A percentile compares a stretch with the other conserved stretches of the same genome.
These are phyloP conservation scores for Diadophis punctatus DNA, from an alignment of 2,113 vertebrate genomes.

Conservation along the genomic window DNA sequence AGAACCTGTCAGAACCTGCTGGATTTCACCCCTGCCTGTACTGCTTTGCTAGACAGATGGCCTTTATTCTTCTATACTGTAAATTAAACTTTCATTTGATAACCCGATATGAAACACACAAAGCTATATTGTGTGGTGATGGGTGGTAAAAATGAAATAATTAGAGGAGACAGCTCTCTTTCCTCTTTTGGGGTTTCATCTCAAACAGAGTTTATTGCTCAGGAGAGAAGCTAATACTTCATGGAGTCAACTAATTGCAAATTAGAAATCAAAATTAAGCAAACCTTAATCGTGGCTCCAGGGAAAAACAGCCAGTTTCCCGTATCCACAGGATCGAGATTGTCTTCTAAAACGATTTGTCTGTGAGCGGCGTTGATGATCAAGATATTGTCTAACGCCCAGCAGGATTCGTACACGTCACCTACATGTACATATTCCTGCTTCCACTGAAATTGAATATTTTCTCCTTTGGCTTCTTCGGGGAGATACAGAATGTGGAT, in stretches of 20 bases:
- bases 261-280: constrained; percentile 44
- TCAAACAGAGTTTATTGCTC: background rate
- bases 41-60: constrained; percentile 39
- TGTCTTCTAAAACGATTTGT: constrained; percentile 87
- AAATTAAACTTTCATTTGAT: constrained; percentile 40
- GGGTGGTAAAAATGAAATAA: background rate
- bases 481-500: constrained; percentile 91
- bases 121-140: background rate
- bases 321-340: constrained; percentile 90
- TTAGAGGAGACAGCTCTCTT: background rate
- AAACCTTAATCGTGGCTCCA: constrained; percentile 94
- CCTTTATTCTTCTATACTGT: constrained; percentile 34
- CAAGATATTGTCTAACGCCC: constrained; percentile 92
- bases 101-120: background rate
- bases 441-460: constrained; percentile 86
- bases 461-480: constrained; percentile 76
- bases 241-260: constrained; percentile 17
- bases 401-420: constrained; percentile 94
- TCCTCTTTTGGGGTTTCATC: background rate
- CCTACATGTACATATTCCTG: constrained; percentile 79
- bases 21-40: no score
- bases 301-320: constrained; percentile 99
- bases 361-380: constrained; percentile 88
- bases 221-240: background rate
- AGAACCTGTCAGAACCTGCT: no score